Evolutionary conservation across 23 tunicate species (phyloP).

Genomic region (Styela clava): DNA sequence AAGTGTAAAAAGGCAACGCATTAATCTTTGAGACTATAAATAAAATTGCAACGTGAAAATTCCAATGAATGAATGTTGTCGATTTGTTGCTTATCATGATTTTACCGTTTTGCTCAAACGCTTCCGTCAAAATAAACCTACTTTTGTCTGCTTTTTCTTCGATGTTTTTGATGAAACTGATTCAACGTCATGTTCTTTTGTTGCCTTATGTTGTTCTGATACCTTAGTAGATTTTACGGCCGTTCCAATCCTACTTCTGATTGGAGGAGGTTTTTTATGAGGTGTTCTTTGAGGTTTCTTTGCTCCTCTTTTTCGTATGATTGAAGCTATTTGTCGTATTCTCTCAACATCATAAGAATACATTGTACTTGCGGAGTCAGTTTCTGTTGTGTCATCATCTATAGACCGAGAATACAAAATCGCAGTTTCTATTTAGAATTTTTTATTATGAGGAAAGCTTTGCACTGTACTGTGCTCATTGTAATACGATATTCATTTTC

Average conservation of each 20-base stretch:
- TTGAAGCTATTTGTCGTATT: slow-evolving; percentile 62
- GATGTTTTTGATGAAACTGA: slow-evolving; percentile 22
- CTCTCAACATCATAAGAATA: slow-evolving; percentile 89
- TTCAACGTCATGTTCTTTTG: neutral
- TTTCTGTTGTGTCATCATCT: slow-evolving; percentile 74
- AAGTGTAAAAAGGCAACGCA: no score
- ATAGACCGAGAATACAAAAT: no score
- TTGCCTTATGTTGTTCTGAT: neutral
- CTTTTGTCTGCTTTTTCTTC: slow-evolving; percentile 31
- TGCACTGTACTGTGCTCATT: neutral
- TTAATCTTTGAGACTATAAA: no score
- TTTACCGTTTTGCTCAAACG: no score
- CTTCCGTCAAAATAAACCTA: no score
- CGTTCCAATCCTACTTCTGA: slow-evolving; percentile 12
- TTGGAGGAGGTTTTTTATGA: slow-evolving; percentile 31
- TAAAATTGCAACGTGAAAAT: no score
- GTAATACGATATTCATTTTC: no score
- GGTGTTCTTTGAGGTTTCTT: slow-evolving; percentile 58
- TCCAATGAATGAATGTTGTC: no score
- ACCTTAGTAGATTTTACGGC: neutral
- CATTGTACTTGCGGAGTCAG: slow-evolving; percentile 94
- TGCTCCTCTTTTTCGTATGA: slow-evolving; percentile 82
- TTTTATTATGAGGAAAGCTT: neutral
- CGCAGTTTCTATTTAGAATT: neutral
- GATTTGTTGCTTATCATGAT: no score